Evolutionary conservation across 2,888 invertebrate species (phyloP).

Genomic region (Drosophila algonquin): DNA sequence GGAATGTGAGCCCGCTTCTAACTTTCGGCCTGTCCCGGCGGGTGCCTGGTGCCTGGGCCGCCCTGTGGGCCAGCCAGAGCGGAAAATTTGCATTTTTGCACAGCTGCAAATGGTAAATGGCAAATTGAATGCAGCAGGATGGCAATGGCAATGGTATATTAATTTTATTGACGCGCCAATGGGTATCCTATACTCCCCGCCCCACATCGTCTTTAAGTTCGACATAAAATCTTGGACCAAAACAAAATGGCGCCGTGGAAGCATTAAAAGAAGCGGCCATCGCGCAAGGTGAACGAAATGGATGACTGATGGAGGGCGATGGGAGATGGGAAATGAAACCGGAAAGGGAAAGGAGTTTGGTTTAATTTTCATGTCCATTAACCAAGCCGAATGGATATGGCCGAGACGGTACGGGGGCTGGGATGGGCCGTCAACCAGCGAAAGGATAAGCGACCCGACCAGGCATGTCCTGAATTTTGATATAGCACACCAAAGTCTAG

Average conservation of each 20-base stretch:
- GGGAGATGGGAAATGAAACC: not conserved
- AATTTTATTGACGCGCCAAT: constrained; percentile 43
- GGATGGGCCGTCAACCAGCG: constrained; percentile 44
- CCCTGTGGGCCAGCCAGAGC: constrained; percentile 29
- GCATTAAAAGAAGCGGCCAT: constrained; percentile 20
- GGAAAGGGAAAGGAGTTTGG: constrained; percentile 19
- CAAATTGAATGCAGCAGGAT: constrained; percentile 44
- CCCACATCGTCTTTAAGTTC: constrained; percentile 15
- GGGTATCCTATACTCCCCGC: constrained; percentile 3
- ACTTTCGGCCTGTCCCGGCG: constrained; percentile 19
- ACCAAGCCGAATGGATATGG: constrained; percentile 73
- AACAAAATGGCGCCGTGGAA: constrained; percentile 54
- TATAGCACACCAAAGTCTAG: constrained; percentile 40
- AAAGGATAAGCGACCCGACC: constrained; percentile 68
- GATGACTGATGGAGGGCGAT: constrained; percentile 3
- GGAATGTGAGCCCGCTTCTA: constrained; percentile 41
- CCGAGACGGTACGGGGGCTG: not conserved
- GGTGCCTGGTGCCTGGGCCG: constrained; percentile 16
- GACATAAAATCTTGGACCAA: constrained; percentile 42
- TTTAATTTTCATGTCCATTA: constrained; percentile 82
- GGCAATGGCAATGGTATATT: constrained; percentile 46
- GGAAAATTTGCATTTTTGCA: constrained; percentile 63
- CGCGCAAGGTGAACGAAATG: constrained; percentile 23
- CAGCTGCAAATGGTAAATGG: constrained; percentile 67
- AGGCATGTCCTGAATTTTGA: constrained; percentile 61